Base-by-base conservation (phyloP, 1,140 invertebrate genomes). In the Micrasema longulum region DNA sequence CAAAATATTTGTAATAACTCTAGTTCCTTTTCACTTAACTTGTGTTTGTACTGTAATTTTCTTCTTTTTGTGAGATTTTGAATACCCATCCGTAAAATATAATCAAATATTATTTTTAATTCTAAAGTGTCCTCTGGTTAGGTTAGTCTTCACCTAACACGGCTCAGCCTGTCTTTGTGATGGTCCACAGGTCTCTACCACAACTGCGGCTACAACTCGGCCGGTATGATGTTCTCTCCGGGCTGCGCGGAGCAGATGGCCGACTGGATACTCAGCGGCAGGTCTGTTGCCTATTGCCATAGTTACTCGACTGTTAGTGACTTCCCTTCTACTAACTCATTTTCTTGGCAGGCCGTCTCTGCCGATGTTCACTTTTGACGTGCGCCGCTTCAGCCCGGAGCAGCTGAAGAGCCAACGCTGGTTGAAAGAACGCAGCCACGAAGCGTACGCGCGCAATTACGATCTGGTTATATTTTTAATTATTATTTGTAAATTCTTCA, bases 201-300 rank as follows among this genome's bases (percentile, higher is more conserved):
- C 79, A 93, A 90, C 47, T 94, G 91, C 77, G 95, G 93, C 9
- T 96, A 94, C 79, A 97, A 97, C 79, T 95, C 93, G 22, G 89
- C 92, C 0, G 95, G 95, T 2, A 95, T 97, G 90, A 96, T 95
- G 92, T 88, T 95, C 52, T 93, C 93, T 31, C 93, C 92, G 3
- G 95, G 95, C 1, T 94, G 92, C 75, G 93, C 90, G 0, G 89
- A 94, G 78, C 92, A 96, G 82, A 87, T 94, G 70, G 94, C 95
- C 0, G 87, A 90, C 45, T 97, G 95, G 95, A 89, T 97, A 60
- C 83, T 92, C 0, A 85, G 91, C 73, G 95, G 94, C 23, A 81
- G 84, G 84, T 85, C 36, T 76, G 26, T 47, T 14, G 12, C 1
- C 12, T 16, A 47, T 11, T 45, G 14, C 14, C 12, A 16, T 45